Base-by-base conservation (phyloP, 2,113 vertebrate genomes). In the Saguinus midas region DNA sequence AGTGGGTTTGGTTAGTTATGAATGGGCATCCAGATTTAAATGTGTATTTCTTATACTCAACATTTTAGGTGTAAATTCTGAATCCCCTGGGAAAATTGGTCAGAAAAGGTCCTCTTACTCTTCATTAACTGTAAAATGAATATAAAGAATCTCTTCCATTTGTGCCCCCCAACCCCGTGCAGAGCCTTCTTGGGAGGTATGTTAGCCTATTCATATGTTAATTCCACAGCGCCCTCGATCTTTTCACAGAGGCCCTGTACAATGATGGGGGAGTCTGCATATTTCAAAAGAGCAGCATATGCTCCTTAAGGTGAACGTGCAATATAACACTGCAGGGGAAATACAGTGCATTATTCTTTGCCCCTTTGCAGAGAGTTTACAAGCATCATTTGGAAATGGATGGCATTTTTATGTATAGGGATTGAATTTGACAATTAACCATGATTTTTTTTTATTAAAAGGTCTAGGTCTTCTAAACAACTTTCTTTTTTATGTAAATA, bases 171-270 rank as follows among this genome's bases (percentile, higher is more conserved):
- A n/a, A 40, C 11, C 79, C 40, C 32, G 37, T 70, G 90, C 92
- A 84, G 83, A 87, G 93, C 82, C 98, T 96, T 97, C 97, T 98
- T 98, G 97, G 94, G 97, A 98, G 97, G 97, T 97, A 97, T 93
- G 96, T 93, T 68, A 57, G 72, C 40, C 66, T 93, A 96, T 98
- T 98, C 98, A 95, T 96, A 97, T 98, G 97, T 43, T 97, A 98
- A 98, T 98, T 96, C 14, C 0, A 52, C 32, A 87, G 97, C 93
- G 84, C 92, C 93, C 80, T 98, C 96, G 40, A 76, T 91, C 93
- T 97, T 98, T 97, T 97, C 98, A 82, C 86, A n/a, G 93, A 97
- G 91, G 84, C 83, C 89, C 96, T 92, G 80, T 96, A 95, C 97
- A 95, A 97, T 93, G 83, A 95, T 78, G 90, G 87, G 96, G 97